phyloP scores from a whole-genome alignment of 2,113 vertebrate genomes.

The Atractosteus spatula region DNA sequence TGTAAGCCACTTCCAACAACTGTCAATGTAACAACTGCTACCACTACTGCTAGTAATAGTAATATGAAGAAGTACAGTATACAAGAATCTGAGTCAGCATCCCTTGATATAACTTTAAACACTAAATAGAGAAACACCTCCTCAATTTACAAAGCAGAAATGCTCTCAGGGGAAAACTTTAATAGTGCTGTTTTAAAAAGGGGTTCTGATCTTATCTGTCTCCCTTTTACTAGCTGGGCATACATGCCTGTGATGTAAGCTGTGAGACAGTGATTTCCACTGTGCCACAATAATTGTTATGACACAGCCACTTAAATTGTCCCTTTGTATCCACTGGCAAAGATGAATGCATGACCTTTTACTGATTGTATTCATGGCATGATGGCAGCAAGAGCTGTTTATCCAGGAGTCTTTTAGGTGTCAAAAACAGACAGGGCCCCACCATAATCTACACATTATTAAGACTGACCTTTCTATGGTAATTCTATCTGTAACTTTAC shows the following conservation, averaged over 20 bases:
- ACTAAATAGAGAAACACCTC: background rate
- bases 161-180: background rate
- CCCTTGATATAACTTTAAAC: background rate
- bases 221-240: background rate
- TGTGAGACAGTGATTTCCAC: background rate
- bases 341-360: too few relatives aligned
- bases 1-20: background rate
- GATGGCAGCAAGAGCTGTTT: too few relatives aligned
- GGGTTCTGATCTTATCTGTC: background rate
- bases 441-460: slow-evolving; percentile 17
- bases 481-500: background rate
- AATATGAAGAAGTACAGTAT: too few relatives aligned
- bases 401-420: too few relatives aligned
- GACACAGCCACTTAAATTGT: too few relatives aligned
- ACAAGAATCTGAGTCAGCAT: background rate
- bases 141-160: background rate
- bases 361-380: too few relatives aligned
- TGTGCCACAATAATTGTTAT: too few relatives aligned
- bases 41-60: too few relatives aligned
- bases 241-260: background rate
- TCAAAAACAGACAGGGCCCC: background rate
- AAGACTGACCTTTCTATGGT: background rate
- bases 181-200: background rate
- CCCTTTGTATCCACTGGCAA: too few relatives aligned
- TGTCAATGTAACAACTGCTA: background rate